Conservation (phyloP, 2,113 vertebrate species). For the Leptobrachium leishanense region DNA sequence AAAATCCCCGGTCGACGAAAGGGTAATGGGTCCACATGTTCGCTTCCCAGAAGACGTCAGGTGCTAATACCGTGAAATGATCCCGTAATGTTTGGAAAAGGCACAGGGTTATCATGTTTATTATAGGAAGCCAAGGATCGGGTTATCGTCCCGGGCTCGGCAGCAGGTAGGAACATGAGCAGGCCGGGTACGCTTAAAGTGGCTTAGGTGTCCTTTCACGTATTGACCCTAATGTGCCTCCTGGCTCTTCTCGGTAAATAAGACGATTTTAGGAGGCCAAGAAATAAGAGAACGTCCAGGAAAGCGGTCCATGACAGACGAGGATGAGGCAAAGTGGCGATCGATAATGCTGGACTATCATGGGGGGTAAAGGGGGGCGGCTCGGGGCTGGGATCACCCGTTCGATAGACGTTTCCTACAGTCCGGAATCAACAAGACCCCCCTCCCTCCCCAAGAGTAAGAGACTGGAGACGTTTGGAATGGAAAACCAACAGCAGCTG, state of each 20-base stretch:
- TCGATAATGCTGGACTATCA: background rate
- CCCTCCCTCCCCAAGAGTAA: constrained; percentile 15
- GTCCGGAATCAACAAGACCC: constrained; percentile 34
- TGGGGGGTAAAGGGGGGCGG: background rate
- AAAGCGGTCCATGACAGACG: background rate
- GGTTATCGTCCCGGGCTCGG: background rate
- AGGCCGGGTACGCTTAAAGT: background rate
- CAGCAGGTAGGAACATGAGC: background rate
- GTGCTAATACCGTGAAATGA: background rate
- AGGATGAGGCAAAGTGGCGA: background rate
- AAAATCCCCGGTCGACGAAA: background rate
- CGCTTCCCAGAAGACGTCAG: background rate
- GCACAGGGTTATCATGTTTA: background rate
- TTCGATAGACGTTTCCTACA: constrained; percentile 34
- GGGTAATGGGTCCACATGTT: background rate
- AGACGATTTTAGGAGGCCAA: background rate
- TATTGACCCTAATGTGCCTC: background rate
- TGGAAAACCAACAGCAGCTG: constrained; percentile 42
- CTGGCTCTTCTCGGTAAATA: background rate
- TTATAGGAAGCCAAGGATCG: background rate
- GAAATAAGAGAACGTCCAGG: background rate
- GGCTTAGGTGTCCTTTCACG: background rate
- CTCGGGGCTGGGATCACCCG: background rate
- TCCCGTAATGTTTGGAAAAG: background rate
- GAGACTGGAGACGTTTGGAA: constrained; percentile 22